Percentiles rank a stretch among this genome's conserved stretches.
These are phyloP conservation scores for Octopus sinensis DNA, from an alignment of 1,140 invertebrate species.

Conservation along the genomic window DNA sequence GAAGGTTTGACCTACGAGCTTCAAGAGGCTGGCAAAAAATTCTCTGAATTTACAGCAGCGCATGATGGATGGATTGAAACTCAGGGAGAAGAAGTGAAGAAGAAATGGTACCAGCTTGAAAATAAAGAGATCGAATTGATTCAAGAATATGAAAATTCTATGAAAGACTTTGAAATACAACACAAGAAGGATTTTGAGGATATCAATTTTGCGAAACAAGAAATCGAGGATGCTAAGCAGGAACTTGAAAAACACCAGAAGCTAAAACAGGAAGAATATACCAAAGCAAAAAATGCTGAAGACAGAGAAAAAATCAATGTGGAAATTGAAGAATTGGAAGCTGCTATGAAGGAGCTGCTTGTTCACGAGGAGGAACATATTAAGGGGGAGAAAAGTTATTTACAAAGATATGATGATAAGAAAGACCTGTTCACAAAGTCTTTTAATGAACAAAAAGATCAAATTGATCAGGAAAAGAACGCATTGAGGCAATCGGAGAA, in stretches of 20 bases:
- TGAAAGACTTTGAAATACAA: slow-evolving; percentile 31
- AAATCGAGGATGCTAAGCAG: slow-evolving; percentile 45
- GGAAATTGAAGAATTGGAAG: slow-evolving; percentile 38
- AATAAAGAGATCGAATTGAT: slow-evolving; percentile 25
- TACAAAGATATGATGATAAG: slow-evolving; percentile 9
- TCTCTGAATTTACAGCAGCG: neutral
- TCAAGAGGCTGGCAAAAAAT: neutral
- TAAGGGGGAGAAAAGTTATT: slow-evolving; percentile 18
- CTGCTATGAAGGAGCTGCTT: slow-evolving; percentile 25
- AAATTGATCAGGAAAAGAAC: slow-evolving; percentile 24
- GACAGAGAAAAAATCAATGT: slow-evolving; percentile 31
- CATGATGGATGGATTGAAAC: neutral
- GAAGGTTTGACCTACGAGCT: neutral
- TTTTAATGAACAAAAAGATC: slow-evolving; percentile 15
- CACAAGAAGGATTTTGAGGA: slow-evolving; percentile 37
- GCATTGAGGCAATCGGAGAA: neutral
- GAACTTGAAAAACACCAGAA: slow-evolving; percentile 42
- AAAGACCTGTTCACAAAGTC: slow-evolving; percentile 20
- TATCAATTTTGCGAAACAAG: slow-evolving; percentile 35
- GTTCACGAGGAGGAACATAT: slow-evolving; percentile 17
- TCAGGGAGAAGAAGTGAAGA: slow-evolving; percentile 25
- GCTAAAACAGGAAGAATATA: slow-evolving; percentile 24
- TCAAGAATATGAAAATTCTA: slow-evolving; percentile 23
- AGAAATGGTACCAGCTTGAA: slow-evolving; percentile 29
- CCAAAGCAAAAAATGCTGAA: slow-evolving; percentile 26